phyloP scores from a whole-genome alignment of 2,888 invertebrate genomes.

The Mimachlamys varia region DNA sequence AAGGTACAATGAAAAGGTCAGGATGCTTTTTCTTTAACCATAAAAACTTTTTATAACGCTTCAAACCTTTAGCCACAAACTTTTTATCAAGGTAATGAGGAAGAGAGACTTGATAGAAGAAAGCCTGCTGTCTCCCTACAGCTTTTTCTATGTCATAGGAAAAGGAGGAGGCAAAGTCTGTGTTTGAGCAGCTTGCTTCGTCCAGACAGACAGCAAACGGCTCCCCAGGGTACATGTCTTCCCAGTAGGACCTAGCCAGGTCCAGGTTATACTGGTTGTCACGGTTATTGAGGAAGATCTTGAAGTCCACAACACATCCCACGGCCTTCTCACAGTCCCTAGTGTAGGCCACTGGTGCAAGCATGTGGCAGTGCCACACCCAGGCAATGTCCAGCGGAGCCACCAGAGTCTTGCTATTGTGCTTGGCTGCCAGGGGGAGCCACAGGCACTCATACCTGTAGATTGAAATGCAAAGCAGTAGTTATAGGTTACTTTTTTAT shows the following conservation, averaged over 20 bases:
- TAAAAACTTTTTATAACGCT: slow-evolving; percentile 80
- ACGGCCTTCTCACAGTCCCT: slow-evolving; percentile 71
- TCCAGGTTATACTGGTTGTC: slow-evolving; percentile 77
- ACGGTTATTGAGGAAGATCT: slow-evolving; percentile 7
- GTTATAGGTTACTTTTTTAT: too few relatives aligned
- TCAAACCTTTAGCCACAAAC: slow-evolving; percentile 80
- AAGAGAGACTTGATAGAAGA: slow-evolving; percentile 82
- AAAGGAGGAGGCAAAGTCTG: slow-evolving; percentile 57
- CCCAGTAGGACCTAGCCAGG: slow-evolving; percentile 82
- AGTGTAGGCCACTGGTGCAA: slow-evolving; percentile 75
- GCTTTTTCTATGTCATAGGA: slow-evolving; percentile 81
- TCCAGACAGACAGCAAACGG: slow-evolving; percentile 65
- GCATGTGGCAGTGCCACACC: slow-evolving; percentile 82
- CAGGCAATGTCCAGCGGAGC: slow-evolving; percentile 83
- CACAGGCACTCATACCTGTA: slow-evolving; percentile 81
- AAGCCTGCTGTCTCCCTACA: slow-evolving; percentile 80
- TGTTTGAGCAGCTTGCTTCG: slow-evolving; percentile 42
- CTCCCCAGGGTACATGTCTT: slow-evolving; percentile 66
- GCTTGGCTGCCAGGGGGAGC: slow-evolving; percentile 81
- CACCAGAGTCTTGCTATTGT: slow-evolving; percentile 72
- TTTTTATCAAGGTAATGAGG: slow-evolving; percentile 82
- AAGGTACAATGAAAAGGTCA: slow-evolving; percentile 82
- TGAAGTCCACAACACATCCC: slow-evolving; percentile 79
- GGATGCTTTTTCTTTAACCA: slow-evolving; percentile 80
- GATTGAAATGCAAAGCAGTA: slow-evolving; percentile 65